These are phyloP conservation scores for Drosophila ochracea DNA, from an alignment of 2,888 invertebrate species.

Conservation along the genomic window DNA sequence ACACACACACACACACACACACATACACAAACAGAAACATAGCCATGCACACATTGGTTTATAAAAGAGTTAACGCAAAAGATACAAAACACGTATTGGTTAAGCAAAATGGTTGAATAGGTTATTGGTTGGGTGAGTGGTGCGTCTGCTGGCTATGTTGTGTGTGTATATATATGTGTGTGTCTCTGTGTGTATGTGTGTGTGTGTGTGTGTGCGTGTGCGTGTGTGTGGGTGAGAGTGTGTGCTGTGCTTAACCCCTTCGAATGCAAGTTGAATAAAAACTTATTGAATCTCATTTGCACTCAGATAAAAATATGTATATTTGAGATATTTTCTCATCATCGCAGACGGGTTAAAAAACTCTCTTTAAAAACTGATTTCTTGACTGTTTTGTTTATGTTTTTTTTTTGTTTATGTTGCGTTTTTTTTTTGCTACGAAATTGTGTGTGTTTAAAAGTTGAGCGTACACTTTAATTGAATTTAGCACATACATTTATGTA, in stretches of 20 bases:
- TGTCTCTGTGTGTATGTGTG: slow-evolving; percentile 1
- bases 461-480: slow-evolving; percentile 57
- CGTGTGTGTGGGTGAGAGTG: slow-evolving; percentile 24
- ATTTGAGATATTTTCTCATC: slow-evolving; percentile 17
- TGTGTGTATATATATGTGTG: neutral
- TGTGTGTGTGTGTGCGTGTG: slow-evolving; percentile 11
- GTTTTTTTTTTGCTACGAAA: slow-evolving; percentile 17
- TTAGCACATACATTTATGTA: slow-evolving; percentile 76
- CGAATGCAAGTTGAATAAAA: slow-evolving; percentile 33
- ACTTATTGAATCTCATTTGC: slow-evolving; percentile 46
- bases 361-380: slow-evolving; percentile 24
- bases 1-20: slow-evolving; percentile 10
- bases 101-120: slow-evolving; percentile 31
- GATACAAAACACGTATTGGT: slow-evolving; percentile 35
- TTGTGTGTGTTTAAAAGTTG: slow-evolving; percentile 43
- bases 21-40: neutral
- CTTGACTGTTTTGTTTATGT: slow-evolving; percentile 12
- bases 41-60: slow-evolving; percentile 9
- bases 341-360: slow-evolving; percentile 4
- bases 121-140: slow-evolving; percentile 30
- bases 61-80: slow-evolving; percentile 40
- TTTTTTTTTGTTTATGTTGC: slow-evolving; percentile 11
- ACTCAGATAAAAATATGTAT: slow-evolving; percentile 27
- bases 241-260: slow-evolving; percentile 56
- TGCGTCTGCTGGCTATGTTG: slow-evolving; percentile 17